A percentile compares a stretch with the other conserved stretches of the same genome.
phyloP scores from a whole-genome alignment of 2,113 vertebrate genomes.

The Vanacampus margaritifer region DNA sequence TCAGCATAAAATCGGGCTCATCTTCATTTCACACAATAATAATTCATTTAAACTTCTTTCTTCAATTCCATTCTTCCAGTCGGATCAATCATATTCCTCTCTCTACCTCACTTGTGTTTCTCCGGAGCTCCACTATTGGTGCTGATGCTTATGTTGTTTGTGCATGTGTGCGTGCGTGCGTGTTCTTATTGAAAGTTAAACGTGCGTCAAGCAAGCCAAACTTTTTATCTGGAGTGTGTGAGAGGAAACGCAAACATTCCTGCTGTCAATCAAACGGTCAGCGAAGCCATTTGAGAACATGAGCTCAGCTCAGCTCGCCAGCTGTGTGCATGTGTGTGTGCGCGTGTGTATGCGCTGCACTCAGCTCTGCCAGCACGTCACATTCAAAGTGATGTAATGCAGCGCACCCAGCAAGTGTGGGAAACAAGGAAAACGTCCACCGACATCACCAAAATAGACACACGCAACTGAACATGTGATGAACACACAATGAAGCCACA shows the following conservation, averaged over 20 bases:
- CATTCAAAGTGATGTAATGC: conserved; percentile 46
- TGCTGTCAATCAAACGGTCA: conserved; percentile 28
- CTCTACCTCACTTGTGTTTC: neutral
- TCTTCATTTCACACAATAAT: too few species aligned
- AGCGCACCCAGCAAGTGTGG: conserved; percentile 24
- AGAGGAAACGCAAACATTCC: conserved; percentile 29
- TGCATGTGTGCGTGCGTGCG: too few species aligned
- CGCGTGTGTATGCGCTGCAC: neutral
- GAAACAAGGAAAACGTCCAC: conserved; percentile 1
- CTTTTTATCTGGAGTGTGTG: neutral
- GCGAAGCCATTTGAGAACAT: conserved; percentile 32
- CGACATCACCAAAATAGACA: neutral
- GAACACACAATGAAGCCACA: too few species aligned
- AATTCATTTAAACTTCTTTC: too few species aligned
- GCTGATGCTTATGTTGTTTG: too few species aligned
- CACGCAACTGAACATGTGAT: neutral
- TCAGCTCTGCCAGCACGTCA: conserved; percentile 5
- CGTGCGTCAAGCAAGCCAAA: neutral
- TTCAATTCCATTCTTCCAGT: too few species aligned
- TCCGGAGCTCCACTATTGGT: neutral
- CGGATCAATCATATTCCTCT: too few species aligned
- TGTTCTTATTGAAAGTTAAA: neutral
- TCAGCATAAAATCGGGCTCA: too few species aligned
- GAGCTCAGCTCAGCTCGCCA: conserved; percentile 37
- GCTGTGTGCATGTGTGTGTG: conserved; percentile 37